A percentile compares a stretch with the other conserved stretches of the same genome.
phyloP scores from a whole-genome alignment of 37 sponge, comb jelly and placozoan genomes.

The Theonella swinhoei region DNA sequence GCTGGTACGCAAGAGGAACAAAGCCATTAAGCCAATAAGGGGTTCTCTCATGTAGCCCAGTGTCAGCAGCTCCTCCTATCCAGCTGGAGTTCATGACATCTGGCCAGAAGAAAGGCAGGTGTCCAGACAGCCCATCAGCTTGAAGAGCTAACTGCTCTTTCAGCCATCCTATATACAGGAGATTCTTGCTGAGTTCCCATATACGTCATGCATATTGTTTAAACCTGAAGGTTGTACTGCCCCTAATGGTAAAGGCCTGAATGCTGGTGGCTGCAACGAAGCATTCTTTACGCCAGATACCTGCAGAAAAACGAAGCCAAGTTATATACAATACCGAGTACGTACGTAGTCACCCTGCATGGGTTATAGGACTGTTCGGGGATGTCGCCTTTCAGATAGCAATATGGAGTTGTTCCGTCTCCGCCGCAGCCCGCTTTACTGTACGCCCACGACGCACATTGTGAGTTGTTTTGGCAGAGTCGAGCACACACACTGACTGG shows the following conservation, averaged over 20 bases:
- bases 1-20: constrained; percentile 77
- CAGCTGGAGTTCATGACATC: constrained; percentile 78
- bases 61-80: constrained; percentile 72
- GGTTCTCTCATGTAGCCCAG: constrained; percentile 72
- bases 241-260: constrained; percentile 50
- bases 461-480: constrained; percentile 29
- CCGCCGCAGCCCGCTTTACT: constrained; percentile 43
- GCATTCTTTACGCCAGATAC: constrained; percentile 62
- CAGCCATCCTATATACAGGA: constrained; percentile 77
- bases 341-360: constrained; percentile 66
- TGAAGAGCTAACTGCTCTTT: constrained; percentile 53
- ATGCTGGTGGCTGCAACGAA: constrained; percentile 46
- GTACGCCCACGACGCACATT: constrained; percentile 72
- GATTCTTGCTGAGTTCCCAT: no score
- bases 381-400: constrained; percentile 57
- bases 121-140: constrained; percentile 72
- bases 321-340: no score
- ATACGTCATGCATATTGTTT: not conserved
- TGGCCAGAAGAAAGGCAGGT: constrained; percentile 73
- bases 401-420: not conserved
- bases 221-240: constrained; percentile 61
- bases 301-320: constrained; percentile 23
- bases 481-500: constrained; percentile 39
- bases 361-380: constrained; percentile 31
- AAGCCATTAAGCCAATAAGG: constrained; percentile 89